phyloP scores from a whole-genome alignment of 2,888 invertebrate species.

The Lomographa bimaculata region DNA sequence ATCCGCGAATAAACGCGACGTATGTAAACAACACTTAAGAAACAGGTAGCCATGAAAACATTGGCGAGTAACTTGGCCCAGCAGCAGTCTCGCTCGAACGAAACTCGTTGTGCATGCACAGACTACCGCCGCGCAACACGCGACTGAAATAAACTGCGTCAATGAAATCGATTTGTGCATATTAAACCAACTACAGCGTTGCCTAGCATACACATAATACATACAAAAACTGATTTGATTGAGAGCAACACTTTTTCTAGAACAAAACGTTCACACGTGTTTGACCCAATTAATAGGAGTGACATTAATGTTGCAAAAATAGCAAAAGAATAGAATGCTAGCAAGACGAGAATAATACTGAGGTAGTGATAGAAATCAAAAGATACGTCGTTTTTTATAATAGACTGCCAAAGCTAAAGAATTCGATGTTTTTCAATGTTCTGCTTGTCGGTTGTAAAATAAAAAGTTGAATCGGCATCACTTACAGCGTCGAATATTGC shows the following conservation, averaged over 20 bases:
- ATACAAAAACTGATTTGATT: constrained; percentile 10
- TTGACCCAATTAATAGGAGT: constrained; percentile 16
- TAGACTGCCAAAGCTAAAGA: too few species aligned
- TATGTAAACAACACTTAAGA: constrained; percentile 33
- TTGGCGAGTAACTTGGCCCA: constrained; percentile 29
- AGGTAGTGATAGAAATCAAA: not conserved
- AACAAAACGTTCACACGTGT: constrained; percentile 21
- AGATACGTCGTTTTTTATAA: too few species aligned
- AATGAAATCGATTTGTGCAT: constrained; percentile 55
- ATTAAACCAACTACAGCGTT: constrained; percentile 19
- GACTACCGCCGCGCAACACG: constrained; percentile 39
- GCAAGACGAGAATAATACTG: constrained; percentile 6
- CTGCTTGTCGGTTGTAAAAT: constrained; percentile 10
- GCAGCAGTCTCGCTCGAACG: constrained; percentile 26
- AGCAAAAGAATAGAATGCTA: constrained; percentile 2
- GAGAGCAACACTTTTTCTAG: constrained; percentile 16
- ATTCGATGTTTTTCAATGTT: constrained; percentile 8
- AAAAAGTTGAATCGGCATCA: constrained; percentile 33
- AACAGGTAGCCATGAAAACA: constrained; percentile 27
- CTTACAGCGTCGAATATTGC: constrained; percentile 38
- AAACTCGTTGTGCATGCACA: constrained; percentile 27
- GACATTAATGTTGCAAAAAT: constrained; percentile 17
- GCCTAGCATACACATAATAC: constrained; percentile 9
- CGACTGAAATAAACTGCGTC: constrained; percentile 56
- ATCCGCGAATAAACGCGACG: constrained; percentile 28